Base-by-base conservation (phyloP, 2,113 vertebrate genomes). In the Blennius ocellaris region DNA sequence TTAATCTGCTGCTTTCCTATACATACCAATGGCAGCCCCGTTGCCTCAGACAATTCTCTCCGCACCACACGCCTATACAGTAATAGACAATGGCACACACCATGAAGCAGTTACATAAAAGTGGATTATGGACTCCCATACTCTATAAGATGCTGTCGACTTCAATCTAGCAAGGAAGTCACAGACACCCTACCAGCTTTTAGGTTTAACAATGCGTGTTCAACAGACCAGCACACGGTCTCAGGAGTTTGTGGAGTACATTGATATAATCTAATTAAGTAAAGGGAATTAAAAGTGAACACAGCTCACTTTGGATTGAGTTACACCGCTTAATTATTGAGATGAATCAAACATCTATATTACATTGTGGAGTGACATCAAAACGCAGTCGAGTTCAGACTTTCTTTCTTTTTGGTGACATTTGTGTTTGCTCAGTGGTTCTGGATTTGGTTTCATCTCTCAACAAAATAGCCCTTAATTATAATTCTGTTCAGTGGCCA, bases 51-150 rank as follows among this genome's bases (percentile, higher is more conserved):
- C 16, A 64, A 59, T 59, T 73, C 47, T 45, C 52, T 37, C 36
- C 36, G 37, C 11, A 62, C 63, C 45, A 43, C 36, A 52, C 11
- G 8, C 52, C 52, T 36, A 48, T 56, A 11, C 43, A 78, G 57
- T 84, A 65, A 73, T 11, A 68, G 44, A 73, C 71, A 80, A 75
- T 50, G 51, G n/a, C 68, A 55, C 49, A 78, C 77, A 76, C 50
- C 52, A 62, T 57, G 68, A 81, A 53, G 69, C 62, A 67, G 59
- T 44, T 49, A 69, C 62, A 69, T 82, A 55, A 78, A 90, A 84
- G 45, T 66, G 56, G 86, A 81, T 83, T 78, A 83, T 47, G 38
- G 69, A 77, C 65, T 64, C 65, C 62, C 59, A 51, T 70, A 50
- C 53, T 50, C 44, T 4, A 48, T 63, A 75, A 69, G 52, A 86